Evolutionary conservation across 2,888 invertebrate genomes (phyloP), one percentile per base, ranked within the genome.

Genomic region (Habroteleia sp.): DNA sequence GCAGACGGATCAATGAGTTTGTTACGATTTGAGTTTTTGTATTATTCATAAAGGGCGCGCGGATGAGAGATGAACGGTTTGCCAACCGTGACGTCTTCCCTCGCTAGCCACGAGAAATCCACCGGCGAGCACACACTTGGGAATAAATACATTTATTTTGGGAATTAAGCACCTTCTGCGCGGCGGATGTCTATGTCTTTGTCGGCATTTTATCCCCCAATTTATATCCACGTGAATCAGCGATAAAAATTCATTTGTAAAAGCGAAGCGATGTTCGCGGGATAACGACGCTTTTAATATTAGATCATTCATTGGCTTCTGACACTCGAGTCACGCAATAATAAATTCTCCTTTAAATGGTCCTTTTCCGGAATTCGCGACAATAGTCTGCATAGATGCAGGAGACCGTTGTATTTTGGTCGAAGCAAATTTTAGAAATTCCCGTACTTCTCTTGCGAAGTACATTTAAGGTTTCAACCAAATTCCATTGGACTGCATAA

Each of bases 11-110:
- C 37, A 60, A 35, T 46, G 44, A n/a, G 5, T 27, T 14, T 11
- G 35, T 46, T 58, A 58, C 33, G 25, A 42, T 33, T 42, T 35
- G 14, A 20, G 20, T 56, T 54, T 56, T 56, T 56, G 31, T 27
- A 41, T 25, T 25, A 58, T 33, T 58, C 16, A 44, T 33, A 58
- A 16, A 54, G 7, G 17, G 13, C 6, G 5, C 16, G 25, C 11
- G 33, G 33, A 56, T 42, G 41, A 14, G 8, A 42, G 14, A 44
- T 44, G 25, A 58, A 35, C 44, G 44, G 58, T 58, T 58, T 25
- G 11, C 42, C 33, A 33, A 20, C 16, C 14, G 16, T 56, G 33
- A 56, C 33, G 20, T 42, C 10, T 42, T 33, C 33, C n/a, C n/a
- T n/a, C n/a, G n/a, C n/a, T n/a, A n/a, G n/a, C n/a, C n/a, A n/a